Evolutionary conservation across 2,888 invertebrate species (phyloP).

Genomic region (Scaptomyza reducta): DNA sequence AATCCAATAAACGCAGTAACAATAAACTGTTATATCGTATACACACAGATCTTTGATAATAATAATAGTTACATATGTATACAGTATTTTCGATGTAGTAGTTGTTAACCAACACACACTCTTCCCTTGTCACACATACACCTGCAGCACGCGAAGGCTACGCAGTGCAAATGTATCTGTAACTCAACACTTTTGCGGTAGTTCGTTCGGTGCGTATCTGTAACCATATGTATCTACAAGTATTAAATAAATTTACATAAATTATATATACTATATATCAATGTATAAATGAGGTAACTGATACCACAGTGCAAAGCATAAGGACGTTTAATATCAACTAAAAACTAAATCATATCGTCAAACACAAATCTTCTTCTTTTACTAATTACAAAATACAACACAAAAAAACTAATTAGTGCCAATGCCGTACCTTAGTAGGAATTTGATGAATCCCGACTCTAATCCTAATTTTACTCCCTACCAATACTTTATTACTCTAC

Average conservation of each 20-base stretch:
- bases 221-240: too few relatives aligned
- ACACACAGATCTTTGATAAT: constrained; percentile 35
- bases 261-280: constrained; percentile 32
- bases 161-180: constrained; percentile 43
- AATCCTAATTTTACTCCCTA: constrained; percentile 41
- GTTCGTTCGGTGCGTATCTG: constrained; percentile 49
- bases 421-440: constrained; percentile 66
- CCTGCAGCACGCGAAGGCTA: constrained; percentile 63
- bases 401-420: constrained; percentile 59
- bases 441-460: constrained; percentile 2
- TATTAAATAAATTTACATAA: constrained; percentile 18
- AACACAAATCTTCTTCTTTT: constrained; percentile 20
- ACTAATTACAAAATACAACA: constrained; percentile 20
- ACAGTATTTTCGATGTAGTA: constrained; percentile 54
- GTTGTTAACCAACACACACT: constrained; percentile 51
- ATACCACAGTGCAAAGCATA: constrained; percentile 69
- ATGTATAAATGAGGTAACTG: constrained; percentile 65
- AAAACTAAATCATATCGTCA: constrained; percentile 56
- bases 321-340: constrained; percentile 63
- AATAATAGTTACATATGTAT: constrained; percentile 16
- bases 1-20: constrained; percentile 40
- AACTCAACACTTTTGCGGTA: constrained; percentile 46
- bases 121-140: constrained; percentile 63
- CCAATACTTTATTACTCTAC: constrained; percentile 41
- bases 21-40: constrained; percentile 29